Evolutionary conservation across 2,797 vertebrate species (phyloP).

Genomic region (Muscicapa comitata): DNA sequence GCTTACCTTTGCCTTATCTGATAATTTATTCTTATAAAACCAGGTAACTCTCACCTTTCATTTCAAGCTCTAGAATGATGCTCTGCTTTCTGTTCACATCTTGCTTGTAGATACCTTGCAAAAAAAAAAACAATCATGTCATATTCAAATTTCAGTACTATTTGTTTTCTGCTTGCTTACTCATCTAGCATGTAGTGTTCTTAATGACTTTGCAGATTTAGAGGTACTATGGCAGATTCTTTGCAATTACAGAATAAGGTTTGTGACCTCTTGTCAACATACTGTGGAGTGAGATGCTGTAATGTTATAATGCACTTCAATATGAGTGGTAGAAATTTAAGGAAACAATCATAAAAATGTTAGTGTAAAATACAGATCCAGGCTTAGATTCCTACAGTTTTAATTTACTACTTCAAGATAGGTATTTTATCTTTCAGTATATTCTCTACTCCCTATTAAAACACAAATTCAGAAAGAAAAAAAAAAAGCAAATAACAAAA

Average conservation of each 20-base stretch:
- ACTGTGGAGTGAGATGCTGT: not conserved
- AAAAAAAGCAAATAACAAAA: not conserved
- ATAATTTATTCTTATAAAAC: not conserved
- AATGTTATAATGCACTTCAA: not conserved
- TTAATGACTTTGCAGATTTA: not conserved
- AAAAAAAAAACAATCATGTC: not conserved
- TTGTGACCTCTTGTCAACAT: not conserved
- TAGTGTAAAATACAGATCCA: not conserved
- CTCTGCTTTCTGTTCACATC: not conserved
- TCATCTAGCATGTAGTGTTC: not conserved
- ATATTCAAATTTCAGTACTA: not conserved
- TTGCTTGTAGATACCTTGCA: not conserved
- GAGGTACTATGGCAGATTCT: not conserved
- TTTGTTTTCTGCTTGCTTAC: not conserved
- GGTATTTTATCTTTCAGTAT: not conserved
- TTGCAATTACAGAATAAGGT: not conserved
- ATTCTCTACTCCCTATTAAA: not conserved
- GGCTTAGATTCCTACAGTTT: not conserved
- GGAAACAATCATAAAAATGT: not conserved
- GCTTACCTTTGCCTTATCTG: not conserved
- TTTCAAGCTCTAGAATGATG: not conserved
- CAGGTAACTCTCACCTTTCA: not conserved
- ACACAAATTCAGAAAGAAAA: not conserved
- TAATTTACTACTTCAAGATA: not conserved
- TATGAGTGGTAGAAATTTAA: not conserved